A percentile compares a stretch with the other conserved stretches of the same genome.
Conservation (phyloP, 2,797 vertebrate species). For the Macroramphosus scolopax region DNA sequence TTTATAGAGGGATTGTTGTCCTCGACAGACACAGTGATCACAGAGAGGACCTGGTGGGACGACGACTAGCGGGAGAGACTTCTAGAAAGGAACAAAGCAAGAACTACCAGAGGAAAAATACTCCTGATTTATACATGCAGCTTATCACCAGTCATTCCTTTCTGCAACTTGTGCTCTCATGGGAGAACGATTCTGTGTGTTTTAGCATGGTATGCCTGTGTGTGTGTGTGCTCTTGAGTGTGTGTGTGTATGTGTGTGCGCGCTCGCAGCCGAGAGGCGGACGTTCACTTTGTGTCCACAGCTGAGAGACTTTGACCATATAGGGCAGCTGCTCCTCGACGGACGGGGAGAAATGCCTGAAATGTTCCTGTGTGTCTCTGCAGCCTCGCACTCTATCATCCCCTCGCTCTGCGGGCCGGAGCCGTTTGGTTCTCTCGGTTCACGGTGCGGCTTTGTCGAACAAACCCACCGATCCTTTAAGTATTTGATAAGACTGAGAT, state of each 20-base stretch:
- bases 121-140: slow-evolving; percentile 37
- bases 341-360: slow-evolving; percentile 65
- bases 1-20: no score
- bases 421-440: no score
- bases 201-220: slow-evolving; percentile 9
- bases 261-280: slow-evolving; percentile 11
- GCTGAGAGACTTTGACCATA: slow-evolving; percentile 73
- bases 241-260: slow-evolving; percentile 19
- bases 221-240: no score
- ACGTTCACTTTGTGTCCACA: slow-evolving; percentile 52
- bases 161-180: slow-evolving; percentile 40
- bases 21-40: no score
- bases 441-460: no score
- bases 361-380: slow-evolving; percentile 54
- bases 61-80: no score
- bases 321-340: slow-evolving; percentile 65
- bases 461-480: no score
- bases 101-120: slow-evolving; percentile 19
- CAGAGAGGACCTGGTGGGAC: no score
- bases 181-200: slow-evolving; percentile 37
- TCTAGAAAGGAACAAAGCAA: background rate
- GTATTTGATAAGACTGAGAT: no score
- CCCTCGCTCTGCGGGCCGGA: no score
- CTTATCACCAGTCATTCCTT: slow-evolving; percentile 62
- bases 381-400: slow-evolving; percentile 35